A percentile compares a stretch with the other conserved stretches of the same genome.
Conservation (phyloP, 2,888 invertebrate species). For the Noctua pronuba region DNA sequence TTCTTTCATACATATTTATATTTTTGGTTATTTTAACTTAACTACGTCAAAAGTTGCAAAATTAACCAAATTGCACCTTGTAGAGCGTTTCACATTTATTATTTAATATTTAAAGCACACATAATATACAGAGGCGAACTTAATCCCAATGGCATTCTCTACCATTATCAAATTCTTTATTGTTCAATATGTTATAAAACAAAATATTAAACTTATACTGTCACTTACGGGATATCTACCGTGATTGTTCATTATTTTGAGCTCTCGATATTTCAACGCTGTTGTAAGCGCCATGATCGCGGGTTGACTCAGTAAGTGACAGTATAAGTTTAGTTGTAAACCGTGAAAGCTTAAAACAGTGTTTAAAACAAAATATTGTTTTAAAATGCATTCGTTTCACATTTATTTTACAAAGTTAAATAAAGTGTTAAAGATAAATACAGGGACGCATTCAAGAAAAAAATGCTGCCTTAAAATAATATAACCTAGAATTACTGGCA, state of each 20-base stretch:
- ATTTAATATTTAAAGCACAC: background rate
- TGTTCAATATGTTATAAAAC: background rate
- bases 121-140: background rate
- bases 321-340: too few relatives aligned
- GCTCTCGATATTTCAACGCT: too few relatives aligned
- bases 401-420: background rate
- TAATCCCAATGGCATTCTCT: background rate
- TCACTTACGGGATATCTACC: too few relatives aligned
- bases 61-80: background rate
- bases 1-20: constrained; percentile 15
- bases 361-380: background rate
- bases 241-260: too few relatives aligned
- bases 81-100: background rate
- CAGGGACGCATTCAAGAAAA: background rate
- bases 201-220: too few relatives aligned
- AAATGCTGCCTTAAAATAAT: background rate
- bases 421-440: background rate
- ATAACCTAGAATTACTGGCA: background rate
- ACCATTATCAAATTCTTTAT: background rate
- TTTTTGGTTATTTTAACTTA: constrained; percentile 26
- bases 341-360: too few relatives aligned
- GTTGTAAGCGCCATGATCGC: too few relatives aligned
- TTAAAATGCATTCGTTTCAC: background rate
- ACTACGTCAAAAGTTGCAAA: constrained; percentile 2
- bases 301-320: too few relatives aligned